Conservation (phyloP, 2,113 vertebrate genomes). For the Megaceryle torquata region DNA sequence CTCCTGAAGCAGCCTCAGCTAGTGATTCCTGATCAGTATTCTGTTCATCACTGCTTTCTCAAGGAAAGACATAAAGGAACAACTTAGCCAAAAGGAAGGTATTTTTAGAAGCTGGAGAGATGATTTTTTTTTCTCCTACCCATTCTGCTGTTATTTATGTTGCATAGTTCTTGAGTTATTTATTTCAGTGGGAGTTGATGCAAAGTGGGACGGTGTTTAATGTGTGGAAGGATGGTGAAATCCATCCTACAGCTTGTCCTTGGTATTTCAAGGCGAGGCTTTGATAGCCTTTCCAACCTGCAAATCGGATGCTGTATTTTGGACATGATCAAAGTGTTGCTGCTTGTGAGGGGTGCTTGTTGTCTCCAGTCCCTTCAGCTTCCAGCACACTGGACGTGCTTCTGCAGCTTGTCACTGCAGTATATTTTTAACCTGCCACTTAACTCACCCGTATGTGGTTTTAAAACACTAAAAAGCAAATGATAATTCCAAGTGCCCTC, state of each 20-base stretch:
- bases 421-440: not conserved
- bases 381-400: not conserved
- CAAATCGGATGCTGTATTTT: not conserved
- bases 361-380: not conserved
- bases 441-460: not conserved
- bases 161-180: conserved; percentile 16
- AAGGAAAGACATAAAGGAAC: conserved; percentile 47
- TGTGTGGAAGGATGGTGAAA: conserved; percentile 8
- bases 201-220: conserved; percentile 27
- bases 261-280: conserved; percentile 14
- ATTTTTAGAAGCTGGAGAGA: conserved; percentile 43
- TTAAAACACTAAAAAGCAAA: not conserved
- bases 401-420: not conserved
- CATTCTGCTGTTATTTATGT: conserved; percentile 53
- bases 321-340: not conserved
- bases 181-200: conserved; percentile 30
- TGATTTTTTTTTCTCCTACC: not conserved
- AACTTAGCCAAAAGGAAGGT: conserved; percentile 40
- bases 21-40: conserved; percentile 2
- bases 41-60: conserved; percentile 2
- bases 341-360: not conserved
- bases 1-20: not conserved
- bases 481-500: not conserved
- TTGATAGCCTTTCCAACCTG: not conserved
- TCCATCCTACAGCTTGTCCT: conserved; percentile 37